These are phyloP conservation scores for Leptopterna dolabrata DNA, from an alignment of 2,888 invertebrate genomes.

Conservation along the genomic window DNA sequence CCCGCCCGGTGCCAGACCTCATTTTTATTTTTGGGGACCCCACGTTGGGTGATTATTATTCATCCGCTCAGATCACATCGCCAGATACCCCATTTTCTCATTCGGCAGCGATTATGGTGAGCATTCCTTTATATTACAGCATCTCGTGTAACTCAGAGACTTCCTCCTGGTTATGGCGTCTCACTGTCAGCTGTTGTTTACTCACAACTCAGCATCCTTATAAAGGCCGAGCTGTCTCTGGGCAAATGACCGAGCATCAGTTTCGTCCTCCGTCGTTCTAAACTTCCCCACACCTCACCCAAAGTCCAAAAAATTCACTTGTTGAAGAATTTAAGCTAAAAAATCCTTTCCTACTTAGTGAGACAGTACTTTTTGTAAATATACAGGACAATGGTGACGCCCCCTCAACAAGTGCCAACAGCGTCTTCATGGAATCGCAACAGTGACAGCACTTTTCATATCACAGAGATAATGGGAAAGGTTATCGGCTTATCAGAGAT, in stretches of 20 bases:
- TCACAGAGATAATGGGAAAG: too few species aligned
- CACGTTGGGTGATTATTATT: neutral
- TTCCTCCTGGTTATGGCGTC: neutral
- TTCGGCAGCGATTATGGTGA: slow-evolving; percentile 14
- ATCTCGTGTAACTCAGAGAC: neutral
- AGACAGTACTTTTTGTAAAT: too few species aligned
- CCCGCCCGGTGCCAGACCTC: neutral
- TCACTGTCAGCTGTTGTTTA: slow-evolving; percentile 35
- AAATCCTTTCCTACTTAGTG: too few species aligned
- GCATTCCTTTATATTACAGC: neutral
- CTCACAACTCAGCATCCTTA: slow-evolving; percentile 3
- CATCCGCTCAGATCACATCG: neutral
- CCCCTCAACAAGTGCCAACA: neutral
- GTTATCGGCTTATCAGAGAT: too few species aligned
- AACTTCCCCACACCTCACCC: neutral
- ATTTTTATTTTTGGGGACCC: slow-evolving; percentile 23
- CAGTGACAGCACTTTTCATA: too few species aligned
- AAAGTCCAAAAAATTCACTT: neutral
- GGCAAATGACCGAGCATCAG: neutral
- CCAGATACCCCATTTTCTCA: neutral
- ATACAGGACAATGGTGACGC: neutral
- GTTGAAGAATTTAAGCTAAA: too few species aligned
- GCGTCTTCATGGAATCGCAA: too few species aligned
- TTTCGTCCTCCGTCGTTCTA: neutral
- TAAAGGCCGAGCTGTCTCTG: neutral